A percentile compares a stretch with the other conserved stretches of the same genome.
Evolutionary conservation across 2,797 vertebrate species (phyloP).

Genomic region (Phrynocephalus guinanensis): DNA sequence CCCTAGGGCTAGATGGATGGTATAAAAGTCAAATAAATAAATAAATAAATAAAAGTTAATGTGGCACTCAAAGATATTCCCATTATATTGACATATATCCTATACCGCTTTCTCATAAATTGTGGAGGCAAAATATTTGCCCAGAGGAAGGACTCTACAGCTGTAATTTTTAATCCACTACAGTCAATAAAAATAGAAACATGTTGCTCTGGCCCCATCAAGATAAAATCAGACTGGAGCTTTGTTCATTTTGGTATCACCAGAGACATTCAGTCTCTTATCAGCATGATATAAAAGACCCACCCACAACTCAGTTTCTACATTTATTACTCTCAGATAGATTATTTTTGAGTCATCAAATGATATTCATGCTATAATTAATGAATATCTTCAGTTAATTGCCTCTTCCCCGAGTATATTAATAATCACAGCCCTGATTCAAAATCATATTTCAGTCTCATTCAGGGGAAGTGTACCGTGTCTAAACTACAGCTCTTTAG

Average conservation of each 20-base stretch:
- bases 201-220: background rate
- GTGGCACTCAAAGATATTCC: no score
- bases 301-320: background rate
- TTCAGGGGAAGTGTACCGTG: background rate
- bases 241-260: background rate
- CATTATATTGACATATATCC: no score
- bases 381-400: constrained; percentile 51
- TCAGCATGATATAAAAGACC: constrained; percentile 3
- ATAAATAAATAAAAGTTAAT: no score
- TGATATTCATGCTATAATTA: constrained; percentile 46
- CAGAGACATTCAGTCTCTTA: constrained; percentile 16
- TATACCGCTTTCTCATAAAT: no score
- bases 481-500: constrained; percentile 28
- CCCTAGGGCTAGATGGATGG: no score
- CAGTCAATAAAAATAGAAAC: background rate
- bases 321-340: constrained; percentile 31
- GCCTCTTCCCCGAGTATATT: constrained; percentile 43
- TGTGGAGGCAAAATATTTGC: no score
- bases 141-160: no score
- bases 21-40: no score
- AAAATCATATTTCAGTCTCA: constrained; percentile 29
- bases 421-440: constrained; percentile 33
- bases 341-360: constrained; percentile 35
- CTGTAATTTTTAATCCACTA: background rate
- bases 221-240: background rate